Base-by-base conservation (phyloP, 2,888 invertebrate species). In the Beris morrisii region DNA sequence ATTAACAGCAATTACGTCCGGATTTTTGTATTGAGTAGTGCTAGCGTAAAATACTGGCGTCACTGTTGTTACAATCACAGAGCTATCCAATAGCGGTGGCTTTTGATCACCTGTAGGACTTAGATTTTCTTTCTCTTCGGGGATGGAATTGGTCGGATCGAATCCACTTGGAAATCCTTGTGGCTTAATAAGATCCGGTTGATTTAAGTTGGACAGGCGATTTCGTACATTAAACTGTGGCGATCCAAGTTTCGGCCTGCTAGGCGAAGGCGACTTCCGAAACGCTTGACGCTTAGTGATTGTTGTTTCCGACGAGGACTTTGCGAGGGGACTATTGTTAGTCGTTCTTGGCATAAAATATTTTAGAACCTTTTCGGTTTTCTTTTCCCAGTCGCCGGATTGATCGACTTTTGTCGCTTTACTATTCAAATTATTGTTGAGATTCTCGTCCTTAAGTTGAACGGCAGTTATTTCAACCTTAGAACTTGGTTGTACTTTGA, bases 361-460 rank as follows among this genome's bases (percentile, higher is more conserved):
- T 69, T 75, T 74, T 28, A 73, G 66, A 22, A 75, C 74, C 15
- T 68, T 66, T 64, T 76, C 73, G 9, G 71, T 65, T 67, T 73
- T 73, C 45, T 70, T 71, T 12, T 73, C 74, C 74, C 74, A 74
- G 45, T 75, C 71, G 50, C 15, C 31, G 9, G 52, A 30, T 4
- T 65, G 30, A 12, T 50, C 50, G n/a, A 22, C 12, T 7, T 53
- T 45, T 4, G 6, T 52, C 44, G 12, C 43, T 48, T 61, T 30
- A 15, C n/a, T 13, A 28, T 64, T 64, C 43, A 57, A 28, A 48
- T 63, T 67, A 3, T 55, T 22, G 11, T 43, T 57, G 4, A 32
- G 31, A 48, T 54, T 48, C 31, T 58, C 15, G 11, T 66, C 30
- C 56, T 48, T 61, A 44, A 52, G 48, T 28, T 55, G 54, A 12